These are phyloP conservation scores for Falco naumanni DNA, from an alignment of 2,797 vertebrate genomes.

Conservation along the genomic window DNA sequence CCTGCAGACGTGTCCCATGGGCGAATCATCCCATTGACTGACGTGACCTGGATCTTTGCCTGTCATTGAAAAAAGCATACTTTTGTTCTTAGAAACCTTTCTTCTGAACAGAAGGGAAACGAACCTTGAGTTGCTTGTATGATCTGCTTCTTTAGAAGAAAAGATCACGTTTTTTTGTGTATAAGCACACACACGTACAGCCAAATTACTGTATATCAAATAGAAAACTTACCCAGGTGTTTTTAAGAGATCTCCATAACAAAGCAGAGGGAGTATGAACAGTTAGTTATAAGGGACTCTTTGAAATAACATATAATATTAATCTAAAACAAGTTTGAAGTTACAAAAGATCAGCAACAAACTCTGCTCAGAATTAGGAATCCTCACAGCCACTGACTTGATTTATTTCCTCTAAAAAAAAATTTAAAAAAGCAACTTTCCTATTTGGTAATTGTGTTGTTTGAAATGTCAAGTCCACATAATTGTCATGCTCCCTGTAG, in stretches of 20 bases:
- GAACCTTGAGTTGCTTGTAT: not conserved
- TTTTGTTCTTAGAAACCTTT: not conserved
- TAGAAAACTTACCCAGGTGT: not conserved
- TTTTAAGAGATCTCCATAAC: not conserved
- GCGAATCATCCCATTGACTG: not conserved
- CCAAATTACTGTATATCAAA: not conserved
- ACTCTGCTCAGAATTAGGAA: not conserved
- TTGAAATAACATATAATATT: not conserved
- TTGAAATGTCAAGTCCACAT: not conserved
- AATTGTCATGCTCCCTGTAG: not conserved
- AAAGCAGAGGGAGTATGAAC: not conserved
- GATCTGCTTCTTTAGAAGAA: not conserved
- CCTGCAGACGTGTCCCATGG: not conserved
- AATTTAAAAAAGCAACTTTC: not conserved
- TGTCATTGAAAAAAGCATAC: not conserved
- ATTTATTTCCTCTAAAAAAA: not conserved
- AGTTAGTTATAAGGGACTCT: not conserved
- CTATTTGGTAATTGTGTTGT: not conserved
- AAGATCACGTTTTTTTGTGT: not conserved
- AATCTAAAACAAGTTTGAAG: not conserved
- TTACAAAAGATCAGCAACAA: not conserved
- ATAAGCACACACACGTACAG: not conserved
- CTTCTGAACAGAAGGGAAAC: not conserved
- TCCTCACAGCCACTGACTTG: not conserved
- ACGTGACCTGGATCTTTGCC: not conserved